Conservation (phyloP, 2,888 invertebrate genomes). For the Byasa hedistus region DNA sequence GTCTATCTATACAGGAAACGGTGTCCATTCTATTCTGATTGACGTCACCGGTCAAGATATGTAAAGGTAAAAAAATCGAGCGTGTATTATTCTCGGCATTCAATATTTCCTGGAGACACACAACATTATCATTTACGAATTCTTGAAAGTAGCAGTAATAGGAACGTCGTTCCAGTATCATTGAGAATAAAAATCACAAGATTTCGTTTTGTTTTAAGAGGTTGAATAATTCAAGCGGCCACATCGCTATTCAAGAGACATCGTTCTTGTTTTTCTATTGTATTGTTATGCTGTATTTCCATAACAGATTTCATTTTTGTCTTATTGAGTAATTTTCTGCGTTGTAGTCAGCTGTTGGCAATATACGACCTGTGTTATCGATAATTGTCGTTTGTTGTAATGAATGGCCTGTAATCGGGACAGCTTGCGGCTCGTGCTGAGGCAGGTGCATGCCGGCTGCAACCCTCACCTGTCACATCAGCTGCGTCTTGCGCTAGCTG, state of each 20-base stretch:
- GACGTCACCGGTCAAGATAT: conserved; percentile 18
- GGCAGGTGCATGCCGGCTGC: conserved; percentile 74
- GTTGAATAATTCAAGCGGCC: conserved; percentile 33
- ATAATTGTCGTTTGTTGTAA: conserved; percentile 53
- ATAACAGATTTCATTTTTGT: conserved; percentile 34
- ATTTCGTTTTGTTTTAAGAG: conserved; percentile 24
- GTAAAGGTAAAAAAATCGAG: conserved; percentile 9
- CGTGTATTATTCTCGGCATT: neutral
- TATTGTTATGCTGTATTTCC: conserved; percentile 33
- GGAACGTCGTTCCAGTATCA: conserved; percentile 39
- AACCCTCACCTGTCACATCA: conserved; percentile 76
- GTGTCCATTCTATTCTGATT: conserved; percentile 11
- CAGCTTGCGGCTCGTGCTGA: conserved; percentile 72
- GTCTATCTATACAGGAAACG: conserved; percentile 14
- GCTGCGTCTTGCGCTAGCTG: conserved; percentile 66
- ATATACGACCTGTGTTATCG: conserved; percentile 43
- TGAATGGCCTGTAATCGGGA: conserved; percentile 56
- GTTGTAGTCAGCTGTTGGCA: conserved; percentile 54
- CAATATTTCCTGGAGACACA: conserved; percentile 20
- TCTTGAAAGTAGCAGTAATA: conserved; percentile 37
- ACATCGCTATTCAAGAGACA: conserved; percentile 42
- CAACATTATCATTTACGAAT: conserved; percentile 45
- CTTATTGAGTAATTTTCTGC: conserved; percentile 41
- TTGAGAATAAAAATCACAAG: conserved; percentile 26
- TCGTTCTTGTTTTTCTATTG: conserved; percentile 34